Base-by-base conservation (phyloP, 2,113 vertebrate genomes). In the Nothocercus julius region DNA sequence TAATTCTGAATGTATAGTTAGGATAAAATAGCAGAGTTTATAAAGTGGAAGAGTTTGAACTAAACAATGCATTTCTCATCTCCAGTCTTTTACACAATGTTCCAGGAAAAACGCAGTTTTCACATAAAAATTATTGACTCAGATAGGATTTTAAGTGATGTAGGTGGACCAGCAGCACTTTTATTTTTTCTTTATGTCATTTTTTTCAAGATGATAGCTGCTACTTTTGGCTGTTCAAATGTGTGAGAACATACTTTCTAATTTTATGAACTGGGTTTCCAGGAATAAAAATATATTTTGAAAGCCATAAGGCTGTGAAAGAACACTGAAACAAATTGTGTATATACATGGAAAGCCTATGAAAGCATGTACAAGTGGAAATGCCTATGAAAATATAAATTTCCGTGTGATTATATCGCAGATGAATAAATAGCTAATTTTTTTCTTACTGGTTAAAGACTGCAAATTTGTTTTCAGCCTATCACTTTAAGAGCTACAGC, bases 271-370 rank as follows among this genome's bases (percentile, higher is more conserved):
- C 30, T 47, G 0, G 4, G 80, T 83, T 78, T 59, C 5, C 18
- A 25, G 7, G 27, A 28, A 68, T 78, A 69, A 67, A 28, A 1
- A 2, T 47, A 20, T 47, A 47, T 47, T 22, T 62, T 87, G 8
- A 61, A 63, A 79, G 2, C 1, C 4, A 0, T 28, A 82, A 59
- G 0, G 1, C 4, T 67, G 7, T 24, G 53, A 7, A 2, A 75
- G 19, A 67, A 25, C 47, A 51, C 40, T 24, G 3, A 13, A 9
- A 38, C 19, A 30, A 30, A 28, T 32, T 56, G 13, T 18, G 18
- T 19, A 51, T 6, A 5, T 45, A 89, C 89, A 51, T 4, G 30
- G 53, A 59, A 85, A 38, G 6, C 7, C 7, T 47, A 13, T 38
- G n/a, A 53, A 72, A 70, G 24, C 24, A 45, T 6, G 13, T 62